Conservation (phyloP, 2,888 invertebrate species). For the Agrochola litura region DNA sequence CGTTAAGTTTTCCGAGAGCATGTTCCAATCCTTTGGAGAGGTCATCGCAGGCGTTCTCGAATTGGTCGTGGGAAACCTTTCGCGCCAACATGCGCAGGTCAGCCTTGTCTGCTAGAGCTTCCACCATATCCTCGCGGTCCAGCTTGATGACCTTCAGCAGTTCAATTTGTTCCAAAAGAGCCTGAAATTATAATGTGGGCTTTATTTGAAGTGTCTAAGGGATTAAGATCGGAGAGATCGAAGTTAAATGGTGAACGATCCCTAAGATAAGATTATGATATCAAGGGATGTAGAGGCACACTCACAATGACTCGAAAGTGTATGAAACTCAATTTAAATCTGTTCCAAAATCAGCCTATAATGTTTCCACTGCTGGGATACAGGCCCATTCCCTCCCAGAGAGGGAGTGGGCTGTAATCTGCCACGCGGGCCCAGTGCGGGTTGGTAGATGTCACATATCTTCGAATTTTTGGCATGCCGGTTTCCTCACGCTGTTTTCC, state of each 20-base stretch:
- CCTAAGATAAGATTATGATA: neutral
- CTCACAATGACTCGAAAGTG: neutral
- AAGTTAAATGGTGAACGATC: neutral
- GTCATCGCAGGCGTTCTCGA: constrained; percentile 93
- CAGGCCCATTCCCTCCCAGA: too few relatives aligned
- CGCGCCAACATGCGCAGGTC: constrained; percentile 92
- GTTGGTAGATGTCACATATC: too few relatives aligned
- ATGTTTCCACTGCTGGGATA: too few relatives aligned
- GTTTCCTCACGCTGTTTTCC: too few relatives aligned
- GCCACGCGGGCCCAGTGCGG: too few relatives aligned
- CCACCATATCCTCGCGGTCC: constrained; percentile 93
- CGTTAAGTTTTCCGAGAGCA: constrained; percentile 90
- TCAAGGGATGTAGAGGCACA: neutral
- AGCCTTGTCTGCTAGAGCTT: constrained; percentile 94
- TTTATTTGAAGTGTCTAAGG: neutral
- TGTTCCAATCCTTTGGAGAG: constrained; percentile 92
- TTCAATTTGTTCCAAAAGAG: constrained; percentile 92
- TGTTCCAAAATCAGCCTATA: too few relatives aligned
- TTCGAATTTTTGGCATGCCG: too few relatives aligned
- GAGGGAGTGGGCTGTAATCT: too few relatives aligned
- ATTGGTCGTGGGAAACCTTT: constrained; percentile 94
- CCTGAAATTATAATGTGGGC: constrained; percentile 75
- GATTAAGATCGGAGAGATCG: neutral
- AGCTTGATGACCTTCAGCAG: constrained; percentile 92
- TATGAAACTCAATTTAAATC: neutral